Conservation (phyloP, 2,797 vertebrate species). For the Loris lydekkerianus region DNA sequence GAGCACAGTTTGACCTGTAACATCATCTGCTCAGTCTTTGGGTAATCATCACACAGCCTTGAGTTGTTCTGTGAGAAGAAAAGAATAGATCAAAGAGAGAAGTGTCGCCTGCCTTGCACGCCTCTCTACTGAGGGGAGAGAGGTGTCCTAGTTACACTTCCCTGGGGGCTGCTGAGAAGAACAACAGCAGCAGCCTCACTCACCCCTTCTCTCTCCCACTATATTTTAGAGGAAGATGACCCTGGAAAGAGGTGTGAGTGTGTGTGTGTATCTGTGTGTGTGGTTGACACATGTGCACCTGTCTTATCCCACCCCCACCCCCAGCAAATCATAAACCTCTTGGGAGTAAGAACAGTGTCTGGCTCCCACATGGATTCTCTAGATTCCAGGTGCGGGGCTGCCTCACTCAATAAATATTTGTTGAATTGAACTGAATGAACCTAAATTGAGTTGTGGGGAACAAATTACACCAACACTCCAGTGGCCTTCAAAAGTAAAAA, state of each 20-base stretch:
- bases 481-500: conserved; percentile 55
- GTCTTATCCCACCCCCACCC: not conserved
- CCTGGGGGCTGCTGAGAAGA: not conserved
- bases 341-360: not conserved
- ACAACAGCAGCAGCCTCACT: too few species aligned
- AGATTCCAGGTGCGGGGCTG: not conserved
- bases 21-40: not conserved
- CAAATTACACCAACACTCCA: not conserved
- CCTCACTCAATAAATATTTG: conserved; percentile 64
- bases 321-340: not conserved
- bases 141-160: not conserved
- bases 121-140: not conserved
- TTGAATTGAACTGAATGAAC: conserved; percentile 45
- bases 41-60: not conserved
- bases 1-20: too few species aligned
- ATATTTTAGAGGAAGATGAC: not conserved
- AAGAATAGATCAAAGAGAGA: too few species aligned
- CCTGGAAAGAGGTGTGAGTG: not conserved
- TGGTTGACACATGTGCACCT: rapidly evolving
- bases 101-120: too few species aligned
- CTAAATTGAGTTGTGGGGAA: conserved; percentile 42
- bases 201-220: not conserved
- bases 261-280: not conserved
- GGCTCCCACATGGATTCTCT: not conserved
- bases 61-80: not conserved